phyloP scores from a whole-genome alignment of 1,140 invertebrate genomes.

The Musca domestica region DNA sequence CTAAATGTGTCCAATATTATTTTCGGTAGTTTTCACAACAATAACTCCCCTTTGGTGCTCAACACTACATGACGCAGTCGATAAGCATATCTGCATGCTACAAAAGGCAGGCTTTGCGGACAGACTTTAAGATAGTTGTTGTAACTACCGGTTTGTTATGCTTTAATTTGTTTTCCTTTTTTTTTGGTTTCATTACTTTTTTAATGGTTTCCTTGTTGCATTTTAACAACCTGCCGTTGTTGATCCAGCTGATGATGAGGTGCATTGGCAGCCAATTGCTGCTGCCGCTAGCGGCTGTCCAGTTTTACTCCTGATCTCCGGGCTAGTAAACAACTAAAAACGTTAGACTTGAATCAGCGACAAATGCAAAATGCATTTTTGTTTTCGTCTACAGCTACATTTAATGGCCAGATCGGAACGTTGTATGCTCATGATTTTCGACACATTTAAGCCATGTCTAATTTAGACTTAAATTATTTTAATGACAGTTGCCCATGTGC shows the following conservation, averaged over 20 bases:
- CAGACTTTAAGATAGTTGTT: too few species aligned
- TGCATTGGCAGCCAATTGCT: too few species aligned
- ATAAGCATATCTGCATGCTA: too few species aligned
- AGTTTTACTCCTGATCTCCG: too few species aligned
- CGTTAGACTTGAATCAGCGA: too few species aligned
- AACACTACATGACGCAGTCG: too few species aligned
- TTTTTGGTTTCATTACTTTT: not conserved
- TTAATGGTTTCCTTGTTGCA: conserved; percentile 1
- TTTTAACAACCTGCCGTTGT: not conserved
- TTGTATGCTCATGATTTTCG: conserved; percentile 21
- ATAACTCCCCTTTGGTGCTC: too few species aligned
- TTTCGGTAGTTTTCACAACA: too few species aligned
- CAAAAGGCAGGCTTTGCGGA: too few species aligned
- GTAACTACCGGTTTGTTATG: conserved; percentile 15
- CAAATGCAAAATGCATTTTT: not conserved
- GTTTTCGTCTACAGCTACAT: conserved; percentile 20
- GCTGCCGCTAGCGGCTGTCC: too few species aligned
- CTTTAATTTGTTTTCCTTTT: conserved; percentile 4
- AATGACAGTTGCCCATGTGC: conserved; percentile 18
- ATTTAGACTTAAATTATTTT: conserved; percentile 22
- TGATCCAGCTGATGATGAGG: not conserved
- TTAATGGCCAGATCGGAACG: conserved; percentile 12
- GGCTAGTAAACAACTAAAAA: too few species aligned
- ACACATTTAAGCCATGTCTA: conserved; percentile 21
- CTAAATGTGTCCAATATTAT: too few species aligned